phyloP scores from a whole-genome alignment of 2,113 vertebrate genomes.

The Aplodontia rufa region DNA sequence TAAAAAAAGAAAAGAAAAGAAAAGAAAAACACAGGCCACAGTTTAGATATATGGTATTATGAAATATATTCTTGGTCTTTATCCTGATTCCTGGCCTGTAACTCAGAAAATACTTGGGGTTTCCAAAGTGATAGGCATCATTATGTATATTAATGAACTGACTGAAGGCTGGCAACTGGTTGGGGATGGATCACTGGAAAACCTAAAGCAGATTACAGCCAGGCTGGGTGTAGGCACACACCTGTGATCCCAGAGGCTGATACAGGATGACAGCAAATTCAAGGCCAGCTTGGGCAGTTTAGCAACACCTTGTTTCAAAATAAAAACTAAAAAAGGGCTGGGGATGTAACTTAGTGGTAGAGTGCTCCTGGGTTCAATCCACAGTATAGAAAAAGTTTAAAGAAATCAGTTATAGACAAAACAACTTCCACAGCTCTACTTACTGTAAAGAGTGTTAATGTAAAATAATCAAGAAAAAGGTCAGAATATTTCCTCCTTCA shows the following conservation, averaged over 20 bases:
- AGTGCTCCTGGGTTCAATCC: too few species aligned
- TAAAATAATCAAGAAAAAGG: not conserved
- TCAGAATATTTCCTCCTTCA: not conserved
- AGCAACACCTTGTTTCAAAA: not conserved
- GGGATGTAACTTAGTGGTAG: too few species aligned
- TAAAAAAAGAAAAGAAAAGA: too few species aligned
- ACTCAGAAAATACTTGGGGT: not conserved
- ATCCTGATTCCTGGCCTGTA: not conserved
- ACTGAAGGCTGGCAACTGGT: not conserved
- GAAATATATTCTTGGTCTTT: not conserved
- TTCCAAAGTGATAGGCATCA: not conserved
- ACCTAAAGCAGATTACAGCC: not conserved
- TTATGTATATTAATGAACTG: not conserved
- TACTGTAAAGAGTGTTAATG: not conserved
- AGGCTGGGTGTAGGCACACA: not conserved
- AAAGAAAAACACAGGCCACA: not conserved
- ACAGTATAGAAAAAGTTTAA: not conserved
- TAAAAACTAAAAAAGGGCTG: too few species aligned
- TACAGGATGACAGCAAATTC: not conserved
- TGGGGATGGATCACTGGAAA: not conserved
- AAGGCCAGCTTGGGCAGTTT: not conserved
- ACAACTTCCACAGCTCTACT: not conserved
- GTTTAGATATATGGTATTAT: not conserved
- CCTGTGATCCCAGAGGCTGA: not conserved
- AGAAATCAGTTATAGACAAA: not conserved